phyloP scores from a whole-genome alignment of 2,888 invertebrate genomes.

The Acrocera orbiculus region DNA sequence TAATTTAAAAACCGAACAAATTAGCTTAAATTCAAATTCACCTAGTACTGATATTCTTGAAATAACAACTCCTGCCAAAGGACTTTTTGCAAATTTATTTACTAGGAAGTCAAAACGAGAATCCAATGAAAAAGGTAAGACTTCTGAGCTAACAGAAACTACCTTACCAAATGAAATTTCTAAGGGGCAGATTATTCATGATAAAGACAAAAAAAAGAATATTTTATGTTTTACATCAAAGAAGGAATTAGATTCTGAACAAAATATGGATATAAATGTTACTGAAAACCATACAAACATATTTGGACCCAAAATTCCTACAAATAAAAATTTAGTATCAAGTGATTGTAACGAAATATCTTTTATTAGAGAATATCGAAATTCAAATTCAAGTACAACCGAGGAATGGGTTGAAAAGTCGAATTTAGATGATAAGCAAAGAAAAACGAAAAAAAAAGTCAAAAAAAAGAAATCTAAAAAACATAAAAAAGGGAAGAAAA shows the following conservation, averaged over 20 bases:
- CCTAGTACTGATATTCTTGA: constrained; percentile 30
- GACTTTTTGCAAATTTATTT: constrained; percentile 38
- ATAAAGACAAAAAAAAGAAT: neutral
- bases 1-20: no score
- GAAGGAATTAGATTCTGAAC: neutral
- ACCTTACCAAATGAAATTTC: no score
- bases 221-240: no score
- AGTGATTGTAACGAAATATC: neutral
- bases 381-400: constrained; percentile 2
- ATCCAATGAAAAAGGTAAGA: neutral
- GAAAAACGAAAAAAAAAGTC: constrained; percentile 9
- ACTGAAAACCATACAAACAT: no score
- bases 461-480: constrained; percentile 15
- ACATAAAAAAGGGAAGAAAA: constrained; percentile 12
- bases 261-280: no score
- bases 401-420: constrained; percentile 20
- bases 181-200: no score
- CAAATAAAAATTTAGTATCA: neutral
- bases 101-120: neutral
- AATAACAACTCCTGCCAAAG: constrained; percentile 51
- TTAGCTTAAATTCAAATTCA: constrained; percentile 16
- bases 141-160: no score
- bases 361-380: neutral
- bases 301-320: constrained; percentile 6
- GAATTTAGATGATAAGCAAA: constrained; percentile 9